These are phyloP conservation scores for Lomographa bimaculata DNA, from an alignment of 2,888 invertebrate genomes.

Conservation along the genomic window DNA sequence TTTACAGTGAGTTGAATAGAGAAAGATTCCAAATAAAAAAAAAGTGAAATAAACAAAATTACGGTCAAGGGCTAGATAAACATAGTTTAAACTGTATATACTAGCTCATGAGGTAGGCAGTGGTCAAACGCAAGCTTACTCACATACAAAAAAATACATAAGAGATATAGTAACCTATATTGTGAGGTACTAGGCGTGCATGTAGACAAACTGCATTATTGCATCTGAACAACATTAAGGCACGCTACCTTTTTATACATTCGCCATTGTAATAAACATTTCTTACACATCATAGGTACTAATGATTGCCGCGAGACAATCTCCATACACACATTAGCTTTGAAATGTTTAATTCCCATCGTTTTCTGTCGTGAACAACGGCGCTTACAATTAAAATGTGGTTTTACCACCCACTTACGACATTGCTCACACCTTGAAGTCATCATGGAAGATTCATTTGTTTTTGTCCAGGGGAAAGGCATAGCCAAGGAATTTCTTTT, in stretches of 20 bases:
- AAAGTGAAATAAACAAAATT: too few species aligned
- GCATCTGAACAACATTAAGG: slow-evolving; percentile 16
- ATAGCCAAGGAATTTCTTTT: slow-evolving; percentile 66
- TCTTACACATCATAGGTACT: slow-evolving; percentile 32
- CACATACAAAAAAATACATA: too few species aligned
- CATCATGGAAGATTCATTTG: slow-evolving; percentile 57
- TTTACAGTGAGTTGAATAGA: too few species aligned
- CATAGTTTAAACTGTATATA: too few species aligned
- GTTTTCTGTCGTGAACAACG: slow-evolving; percentile 52
- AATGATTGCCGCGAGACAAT: slow-evolving; percentile 41
- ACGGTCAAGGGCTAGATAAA: too few species aligned
- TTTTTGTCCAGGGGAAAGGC: slow-evolving; percentile 61
- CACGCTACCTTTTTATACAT: slow-evolving; percentile 24
- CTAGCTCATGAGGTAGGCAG: too few species aligned
- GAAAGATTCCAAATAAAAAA: too few species aligned
- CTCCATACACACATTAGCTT: slow-evolving; percentile 51
- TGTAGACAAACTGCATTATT: too few species aligned
- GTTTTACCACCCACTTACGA: slow-evolving; percentile 64
- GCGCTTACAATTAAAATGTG: slow-evolving; percentile 63
- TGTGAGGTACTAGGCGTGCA: too few species aligned
- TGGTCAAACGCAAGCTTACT: too few species aligned
- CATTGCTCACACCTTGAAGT: slow-evolving; percentile 71
- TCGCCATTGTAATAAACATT: slow-evolving; percentile 33
- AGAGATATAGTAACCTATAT: too few species aligned
- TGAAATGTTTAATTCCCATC: slow-evolving; percentile 54